Base-by-base conservation (phyloP, 2,797 vertebrate genomes). In the Mus minutoides region DNA sequence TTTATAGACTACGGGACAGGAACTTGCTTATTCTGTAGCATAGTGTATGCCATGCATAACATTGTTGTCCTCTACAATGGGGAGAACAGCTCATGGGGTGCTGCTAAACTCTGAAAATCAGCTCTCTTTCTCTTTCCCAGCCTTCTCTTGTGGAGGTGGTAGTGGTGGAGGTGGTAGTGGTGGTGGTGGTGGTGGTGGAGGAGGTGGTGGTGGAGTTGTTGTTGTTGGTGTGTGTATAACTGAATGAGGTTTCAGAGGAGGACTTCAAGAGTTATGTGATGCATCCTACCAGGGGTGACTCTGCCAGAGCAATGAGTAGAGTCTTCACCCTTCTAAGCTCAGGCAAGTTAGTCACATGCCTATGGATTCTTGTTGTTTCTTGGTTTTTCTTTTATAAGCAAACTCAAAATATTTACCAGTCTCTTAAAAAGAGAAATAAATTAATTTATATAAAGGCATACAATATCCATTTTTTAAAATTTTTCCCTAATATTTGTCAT, bases 321-420 rank as follows among this genome's bases (percentile, higher is more conserved):
- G 9, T 21, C 37, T 34, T 49, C 31, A 67, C 43, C 19, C 46
- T 64, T 1, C 11, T 2, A 75, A 14, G 13, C 54, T 91, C 88
- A n/a, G 49, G 19, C 22, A 78, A 79, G 17, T 19, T 83, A 40
- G 3, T 90, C 37, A 83, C 82, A 64, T 79, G 4, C 67, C 34
- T 87, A 37, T 78, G 22, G 40, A 88, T 17, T 83, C 4, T 76
- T 79, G 17, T 10, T 78, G 24, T 31, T 75, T 46, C 11, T 54
- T 54, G 31, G 91, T 85, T 92, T 84, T 40, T 24, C 37, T 94
- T 88, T 94, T 58, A n/a, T 56, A 90, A 91, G 64, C 37, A 26
- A 67, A 24, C 19, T 76, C 77, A 80, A 77, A 91, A 2, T 52
- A 78, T 9, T 12, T 62, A 54, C 2, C 7, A 71, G 17, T 58